These are phyloP conservation scores for Sorex fumeus DNA, from an alignment of 2,113 vertebrate genomes.

Conservation along the genomic window DNA sequence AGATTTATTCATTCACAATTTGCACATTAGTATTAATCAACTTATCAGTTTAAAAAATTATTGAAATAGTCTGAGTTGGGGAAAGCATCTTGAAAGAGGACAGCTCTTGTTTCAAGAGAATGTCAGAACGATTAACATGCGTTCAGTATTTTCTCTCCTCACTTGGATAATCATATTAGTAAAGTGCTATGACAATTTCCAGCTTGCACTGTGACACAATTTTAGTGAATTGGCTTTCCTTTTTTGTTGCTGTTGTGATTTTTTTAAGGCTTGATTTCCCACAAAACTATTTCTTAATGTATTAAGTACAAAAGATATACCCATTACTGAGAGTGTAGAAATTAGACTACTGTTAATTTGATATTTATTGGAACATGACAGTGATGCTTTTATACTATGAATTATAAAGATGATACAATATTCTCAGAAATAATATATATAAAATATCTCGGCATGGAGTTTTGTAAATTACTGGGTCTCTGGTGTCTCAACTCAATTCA, in stretches of 20 bases:
- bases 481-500: neutral
- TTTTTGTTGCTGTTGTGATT: constrained; percentile 48
- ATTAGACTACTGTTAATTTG: constrained; percentile 23
- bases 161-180: neutral
- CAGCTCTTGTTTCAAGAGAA: neutral
- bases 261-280: constrained; percentile 20
- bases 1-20: too few relatives aligned
- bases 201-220: neutral
- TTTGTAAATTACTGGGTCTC: constrained; percentile 27
- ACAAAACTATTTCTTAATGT: constrained; percentile 42
- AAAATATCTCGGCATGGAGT: neutral
- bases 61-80: constrained; percentile 32
- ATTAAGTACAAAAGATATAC: neutral
- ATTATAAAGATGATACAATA: constrained; percentile 42
- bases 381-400: constrained; percentile 31
- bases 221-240: constrained; percentile 11
- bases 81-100: constrained; percentile 10
- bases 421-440: constrained; percentile 44
- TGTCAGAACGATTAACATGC: constrained; percentile 16
- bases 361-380: neutral
- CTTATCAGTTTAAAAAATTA: constrained; percentile 56
- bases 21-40: constrained; percentile 4
- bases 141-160: neutral
- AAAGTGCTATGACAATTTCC: neutral
- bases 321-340: constrained; percentile 17